Percentiles rank a stretch among this genome's conserved stretches.
Conservation (phyloP, 2,113 vertebrate genomes). For the Ageneiosus marmoratus region DNA sequence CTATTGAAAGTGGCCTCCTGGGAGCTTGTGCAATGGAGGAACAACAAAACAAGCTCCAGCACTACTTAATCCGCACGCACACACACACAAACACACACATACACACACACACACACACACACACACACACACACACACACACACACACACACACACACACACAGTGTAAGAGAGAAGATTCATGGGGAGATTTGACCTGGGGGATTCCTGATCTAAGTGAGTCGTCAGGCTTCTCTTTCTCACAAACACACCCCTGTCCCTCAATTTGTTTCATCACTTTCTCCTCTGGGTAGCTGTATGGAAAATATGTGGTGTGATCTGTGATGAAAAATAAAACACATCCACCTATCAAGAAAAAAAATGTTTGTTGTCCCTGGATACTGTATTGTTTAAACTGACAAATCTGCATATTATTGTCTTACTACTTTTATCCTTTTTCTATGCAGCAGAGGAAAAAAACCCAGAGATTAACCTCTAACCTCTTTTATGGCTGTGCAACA, state of each 20-base stretch:
- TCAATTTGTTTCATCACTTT: slow-evolving; percentile 45
- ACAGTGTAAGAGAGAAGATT: neutral
- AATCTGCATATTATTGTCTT: neutral
- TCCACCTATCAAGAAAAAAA: neutral
- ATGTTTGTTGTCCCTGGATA: neutral
- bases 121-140: neutral
- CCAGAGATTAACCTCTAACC: neutral
- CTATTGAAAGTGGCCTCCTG: slow-evolving; percentile 36
- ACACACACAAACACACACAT: neutral
- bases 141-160: neutral
- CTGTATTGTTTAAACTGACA: neutral
- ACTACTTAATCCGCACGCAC: slow-evolving; percentile 16
- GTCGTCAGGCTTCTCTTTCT: slow-evolving; percentile 38
- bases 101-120: neutral
- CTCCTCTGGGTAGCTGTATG: slow-evolving; percentile 33
- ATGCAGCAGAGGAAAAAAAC: neutral
- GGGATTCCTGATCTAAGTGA: slow-evolving; percentile 33
- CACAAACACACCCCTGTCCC: slow-evolving; percentile 50
- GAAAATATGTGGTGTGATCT: slow-evolving; percentile 8
- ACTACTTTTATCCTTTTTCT: neutral
- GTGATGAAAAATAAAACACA: slow-evolving; percentile 8
- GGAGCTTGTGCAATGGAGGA: slow-evolving; percentile 27
- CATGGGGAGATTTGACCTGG: slow-evolving; percentile 28
- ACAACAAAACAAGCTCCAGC: slow-evolving; percentile 45
- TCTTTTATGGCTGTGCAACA: neutral